phyloP scores from a whole-genome alignment of 1,140 invertebrate genomes.

The Drosophila setifemur region DNA sequence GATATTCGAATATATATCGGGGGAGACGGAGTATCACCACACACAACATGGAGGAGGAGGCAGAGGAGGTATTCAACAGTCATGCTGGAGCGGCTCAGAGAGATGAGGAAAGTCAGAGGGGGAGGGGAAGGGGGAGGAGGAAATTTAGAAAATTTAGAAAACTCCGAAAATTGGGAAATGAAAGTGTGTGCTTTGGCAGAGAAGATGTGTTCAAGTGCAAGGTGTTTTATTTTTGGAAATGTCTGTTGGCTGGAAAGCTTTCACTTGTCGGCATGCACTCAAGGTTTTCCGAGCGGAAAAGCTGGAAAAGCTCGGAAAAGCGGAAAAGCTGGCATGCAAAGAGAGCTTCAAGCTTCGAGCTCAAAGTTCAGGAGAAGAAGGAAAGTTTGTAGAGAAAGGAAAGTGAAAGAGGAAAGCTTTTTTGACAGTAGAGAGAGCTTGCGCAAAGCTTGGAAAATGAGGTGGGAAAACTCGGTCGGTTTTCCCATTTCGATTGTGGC shows the following conservation, averaged over 20 bases:
- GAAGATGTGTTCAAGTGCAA: slow-evolving; percentile 19
- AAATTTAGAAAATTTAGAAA: neutral
- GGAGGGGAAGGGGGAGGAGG: neutral
- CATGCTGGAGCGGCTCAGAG: slow-evolving; percentile 16
- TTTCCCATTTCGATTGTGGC: neutral
- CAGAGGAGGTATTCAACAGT: no score
- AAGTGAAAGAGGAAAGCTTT: neutral
- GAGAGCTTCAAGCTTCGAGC: neutral
- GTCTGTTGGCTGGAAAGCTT: slow-evolving; percentile 6
- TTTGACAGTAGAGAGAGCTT: neutral
- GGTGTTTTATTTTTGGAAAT: slow-evolving; percentile 30
- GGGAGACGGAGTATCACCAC: no score
- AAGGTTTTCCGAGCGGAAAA: neutral
- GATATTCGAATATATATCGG: no score
- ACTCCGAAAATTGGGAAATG: neutral
- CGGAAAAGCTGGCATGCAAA: slow-evolving; percentile 4
- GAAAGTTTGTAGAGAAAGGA: neutral
- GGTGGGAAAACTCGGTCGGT: slow-evolving; percentile 1
- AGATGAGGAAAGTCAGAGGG: neutral
- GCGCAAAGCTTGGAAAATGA: neutral
- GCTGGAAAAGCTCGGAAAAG: neutral
- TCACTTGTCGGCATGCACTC: neutral
- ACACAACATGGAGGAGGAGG: no score
- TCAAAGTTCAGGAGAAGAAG: neutral
- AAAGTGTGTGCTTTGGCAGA: slow-evolving; percentile 10